Evolutionary conservation across 2,797 vertebrate species (phyloP).

Genomic region (Myotis vivesi): DNA sequence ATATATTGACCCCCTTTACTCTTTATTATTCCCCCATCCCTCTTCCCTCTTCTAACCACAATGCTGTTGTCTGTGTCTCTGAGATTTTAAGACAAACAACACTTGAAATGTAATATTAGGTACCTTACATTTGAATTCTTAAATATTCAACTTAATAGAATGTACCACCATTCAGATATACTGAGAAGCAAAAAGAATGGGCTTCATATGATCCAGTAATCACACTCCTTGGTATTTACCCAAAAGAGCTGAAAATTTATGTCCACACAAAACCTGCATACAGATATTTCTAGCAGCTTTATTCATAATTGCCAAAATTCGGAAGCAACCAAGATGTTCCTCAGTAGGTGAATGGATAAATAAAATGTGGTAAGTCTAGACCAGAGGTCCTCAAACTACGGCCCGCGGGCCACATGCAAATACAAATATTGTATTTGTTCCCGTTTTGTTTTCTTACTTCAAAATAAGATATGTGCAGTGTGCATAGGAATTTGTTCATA

Average conservation of each 20-base stretch:
- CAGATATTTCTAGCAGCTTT: not conserved
- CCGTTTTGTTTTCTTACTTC: too few relatives aligned
- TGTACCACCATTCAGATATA: not conserved
- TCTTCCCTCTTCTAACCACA: not conserved
- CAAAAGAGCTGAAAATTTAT: not conserved
- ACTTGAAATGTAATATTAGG: not conserved
- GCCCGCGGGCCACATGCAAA: too few relatives aligned
- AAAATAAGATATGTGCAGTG: too few relatives aligned
- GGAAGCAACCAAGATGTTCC: not conserved
- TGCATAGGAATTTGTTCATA: too few relatives aligned
- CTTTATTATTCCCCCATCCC: not conserved
- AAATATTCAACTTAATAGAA: not conserved
- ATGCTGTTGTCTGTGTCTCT: not conserved
- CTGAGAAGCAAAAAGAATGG: not conserved
- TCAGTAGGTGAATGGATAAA: not conserved
- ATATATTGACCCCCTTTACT: not conserved
- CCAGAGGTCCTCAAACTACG: too few relatives aligned
- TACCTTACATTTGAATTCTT: not conserved
- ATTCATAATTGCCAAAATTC: not conserved
- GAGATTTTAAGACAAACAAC: not conserved
- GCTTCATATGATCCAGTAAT: not conserved
- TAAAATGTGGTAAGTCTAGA: not conserved
- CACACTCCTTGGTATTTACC: not conserved
- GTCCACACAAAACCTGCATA: not conserved
- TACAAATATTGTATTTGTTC: too few relatives aligned